Conservation (phyloP, 64 coral and sea anemone species). For the Montipora sp. region DNA sequence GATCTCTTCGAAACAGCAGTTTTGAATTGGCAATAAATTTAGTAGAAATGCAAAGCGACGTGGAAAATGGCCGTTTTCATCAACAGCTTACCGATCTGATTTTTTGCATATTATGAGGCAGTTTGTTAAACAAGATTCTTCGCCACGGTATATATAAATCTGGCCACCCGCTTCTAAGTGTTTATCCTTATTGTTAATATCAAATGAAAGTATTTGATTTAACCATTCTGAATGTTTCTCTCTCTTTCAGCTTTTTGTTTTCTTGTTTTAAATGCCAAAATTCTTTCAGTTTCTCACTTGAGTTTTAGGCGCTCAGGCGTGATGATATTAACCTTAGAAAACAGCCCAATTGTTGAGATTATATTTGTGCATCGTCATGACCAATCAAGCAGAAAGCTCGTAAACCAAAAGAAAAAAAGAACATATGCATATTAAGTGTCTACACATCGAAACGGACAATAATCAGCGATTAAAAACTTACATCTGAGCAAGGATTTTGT, state of each 20-base stretch:
- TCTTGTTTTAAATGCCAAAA: too few relatives aligned
- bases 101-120: too few relatives aligned
- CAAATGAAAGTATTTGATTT: neutral
- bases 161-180: too few relatives aligned
- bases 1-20: too few relatives aligned
- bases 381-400: neutral
- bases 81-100: too few relatives aligned
- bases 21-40: too few relatives aligned
- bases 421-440: neutral
- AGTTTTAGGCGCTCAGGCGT: neutral
- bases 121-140: neutral
- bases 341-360: neutral
- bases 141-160: too few relatives aligned
- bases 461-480: neutral
- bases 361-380: neutral
- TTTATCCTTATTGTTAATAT: neutral
- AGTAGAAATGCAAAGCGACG: too few relatives aligned
- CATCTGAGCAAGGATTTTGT: neutral
- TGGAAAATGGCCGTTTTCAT: too few relatives aligned
- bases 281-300: too few relatives aligned
- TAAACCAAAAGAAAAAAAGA: neutral
- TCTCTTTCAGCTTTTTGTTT: neutral
- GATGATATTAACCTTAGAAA: neutral
- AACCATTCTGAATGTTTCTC: neutral
- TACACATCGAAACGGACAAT: neutral